Conservation (phyloP, 1,140 invertebrate genomes). For the Drosophila santomea region DNA sequence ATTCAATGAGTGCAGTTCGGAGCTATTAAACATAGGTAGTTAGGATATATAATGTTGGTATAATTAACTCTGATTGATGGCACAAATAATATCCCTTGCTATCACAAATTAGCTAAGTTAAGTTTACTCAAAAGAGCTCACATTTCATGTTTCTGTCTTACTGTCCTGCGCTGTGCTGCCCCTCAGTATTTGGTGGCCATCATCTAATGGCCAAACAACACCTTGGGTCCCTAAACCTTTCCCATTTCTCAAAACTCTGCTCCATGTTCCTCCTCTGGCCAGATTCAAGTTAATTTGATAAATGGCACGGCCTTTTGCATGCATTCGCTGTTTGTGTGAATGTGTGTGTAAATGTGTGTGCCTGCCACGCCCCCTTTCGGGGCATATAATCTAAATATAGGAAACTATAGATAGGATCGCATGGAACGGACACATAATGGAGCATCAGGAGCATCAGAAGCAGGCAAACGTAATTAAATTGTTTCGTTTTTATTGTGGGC, state of each 20-base stretch:
- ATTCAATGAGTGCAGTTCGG: background rate
- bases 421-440: conserved; percentile 1
- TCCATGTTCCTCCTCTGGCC: conserved; percentile 25
- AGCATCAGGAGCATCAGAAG: background rate
- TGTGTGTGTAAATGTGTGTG: conserved; percentile 20
- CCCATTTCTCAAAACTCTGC: background rate
- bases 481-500: conserved; percentile 68
- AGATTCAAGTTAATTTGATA: conserved; percentile 79
- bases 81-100: too few relatives aligned
- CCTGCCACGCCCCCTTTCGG: conserved; percentile 59
- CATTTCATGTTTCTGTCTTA: background rate
- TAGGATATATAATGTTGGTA: too few relatives aligned
- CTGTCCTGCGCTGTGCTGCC: conserved; percentile 39
- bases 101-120: too few relatives aligned
- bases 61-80: too few relatives aligned
- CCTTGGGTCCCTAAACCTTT: conserved; percentile 12
- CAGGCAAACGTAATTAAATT: conserved; percentile 82
- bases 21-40: background rate
- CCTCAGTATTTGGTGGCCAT: conserved; percentile 6
- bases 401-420: conserved; percentile 43
- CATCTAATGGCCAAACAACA: conserved; percentile 56
- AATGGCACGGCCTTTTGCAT: conserved; percentile 72
- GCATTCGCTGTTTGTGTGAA: conserved; percentile 24
- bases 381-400: conserved; percentile 56
- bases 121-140: background rate